Percentiles rank a stretch among this genome's conserved stretches.
These are phyloP conservation scores for Cataglyphis cursor DNA, from an alignment of 2,888 invertebrate species.

Conservation along the genomic window DNA sequence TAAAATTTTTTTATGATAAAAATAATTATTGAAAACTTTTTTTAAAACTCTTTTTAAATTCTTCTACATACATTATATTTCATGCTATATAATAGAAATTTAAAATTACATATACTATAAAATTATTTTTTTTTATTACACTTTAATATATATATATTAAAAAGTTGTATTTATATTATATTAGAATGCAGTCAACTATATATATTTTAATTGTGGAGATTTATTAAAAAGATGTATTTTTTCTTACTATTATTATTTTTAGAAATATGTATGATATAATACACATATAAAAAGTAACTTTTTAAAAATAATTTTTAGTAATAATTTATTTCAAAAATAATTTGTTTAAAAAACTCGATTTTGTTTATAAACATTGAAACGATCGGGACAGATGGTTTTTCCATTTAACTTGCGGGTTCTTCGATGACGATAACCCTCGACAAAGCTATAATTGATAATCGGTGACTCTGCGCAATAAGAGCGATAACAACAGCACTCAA, in stretches of 20 bases:
- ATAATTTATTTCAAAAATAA: background rate
- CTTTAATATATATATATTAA: background rate
- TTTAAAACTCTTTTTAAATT: too few relatives aligned
- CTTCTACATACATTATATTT: too few relatives aligned
- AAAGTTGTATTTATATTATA: background rate
- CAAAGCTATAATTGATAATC: slow-evolving; percentile 33
- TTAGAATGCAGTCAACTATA: background rate
- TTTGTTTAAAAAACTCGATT: background rate
- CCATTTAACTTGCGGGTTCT: background rate
- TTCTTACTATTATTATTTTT: background rate
- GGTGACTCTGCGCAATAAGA: background rate
- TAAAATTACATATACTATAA: too few relatives aligned
- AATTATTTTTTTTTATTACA: background rate
- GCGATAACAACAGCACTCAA: background rate
- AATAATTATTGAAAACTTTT: too few relatives aligned
- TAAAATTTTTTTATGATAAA: too few relatives aligned
- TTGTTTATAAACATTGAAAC: background rate
- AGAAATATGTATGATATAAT: background rate
- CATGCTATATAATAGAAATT: too few relatives aligned
- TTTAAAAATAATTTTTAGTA: background rate
- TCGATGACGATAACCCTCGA: slow-evolving; percentile 6
- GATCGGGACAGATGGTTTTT: background rate
- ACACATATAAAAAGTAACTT: background rate
- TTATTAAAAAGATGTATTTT: background rate
- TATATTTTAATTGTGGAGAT: background rate